Evolutionary conservation across 2,888 invertebrate genomes (phyloP).

Genomic region (Mythimna albipuncta): DNA sequence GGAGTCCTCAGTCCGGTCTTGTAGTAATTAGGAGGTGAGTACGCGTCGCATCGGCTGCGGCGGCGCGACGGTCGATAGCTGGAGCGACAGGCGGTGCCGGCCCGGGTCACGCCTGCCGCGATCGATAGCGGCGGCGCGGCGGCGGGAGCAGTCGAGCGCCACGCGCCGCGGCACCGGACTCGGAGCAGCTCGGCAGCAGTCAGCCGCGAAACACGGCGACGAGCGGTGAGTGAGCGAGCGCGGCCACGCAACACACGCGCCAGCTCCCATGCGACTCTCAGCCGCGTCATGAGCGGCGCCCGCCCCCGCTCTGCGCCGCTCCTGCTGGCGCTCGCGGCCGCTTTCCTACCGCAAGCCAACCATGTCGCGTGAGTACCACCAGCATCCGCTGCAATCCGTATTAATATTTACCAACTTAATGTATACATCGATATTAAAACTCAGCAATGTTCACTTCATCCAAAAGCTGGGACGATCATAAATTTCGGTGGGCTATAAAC

Average conservation of each 20-base stretch:
- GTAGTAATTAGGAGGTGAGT: slow-evolving; percentile 83
- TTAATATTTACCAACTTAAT: slow-evolving; percentile 42
- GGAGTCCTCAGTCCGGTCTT: slow-evolving; percentile 75
- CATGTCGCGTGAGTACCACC: slow-evolving; percentile 91
- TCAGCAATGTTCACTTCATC: slow-evolving; percentile 58
- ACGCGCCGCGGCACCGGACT: slow-evolving; percentile 72
- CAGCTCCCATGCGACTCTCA: slow-evolving; percentile 85
- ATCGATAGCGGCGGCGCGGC: slow-evolving; percentile 82
- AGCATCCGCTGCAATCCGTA: slow-evolving; percentile 8
- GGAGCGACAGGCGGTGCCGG: slow-evolving; percentile 85
- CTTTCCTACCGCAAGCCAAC: slow-evolving; percentile 90
- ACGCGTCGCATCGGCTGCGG: slow-evolving; percentile 82
- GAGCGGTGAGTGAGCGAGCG: slow-evolving; percentile 59
- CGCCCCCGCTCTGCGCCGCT: slow-evolving; percentile 91
- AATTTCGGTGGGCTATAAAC: slow-evolving; percentile 71
- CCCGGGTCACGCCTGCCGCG: slow-evolving; percentile 84
- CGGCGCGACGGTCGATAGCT: slow-evolving; percentile 86
- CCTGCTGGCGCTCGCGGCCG: slow-evolving; percentile 91
- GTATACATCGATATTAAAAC: slow-evolving; percentile 56
- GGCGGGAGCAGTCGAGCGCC: slow-evolving; percentile 83
- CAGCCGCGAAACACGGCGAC: slow-evolving; percentile 80
- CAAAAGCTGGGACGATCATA: slow-evolving; percentile 68
- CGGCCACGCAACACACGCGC: slow-evolving; percentile 65
- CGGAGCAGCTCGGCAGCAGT: slow-evolving; percentile 72
- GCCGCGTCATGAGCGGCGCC: slow-evolving; percentile 88